Conservation (phyloP, 1,140 invertebrate genomes). For the Bombus ignitus region DNA sequence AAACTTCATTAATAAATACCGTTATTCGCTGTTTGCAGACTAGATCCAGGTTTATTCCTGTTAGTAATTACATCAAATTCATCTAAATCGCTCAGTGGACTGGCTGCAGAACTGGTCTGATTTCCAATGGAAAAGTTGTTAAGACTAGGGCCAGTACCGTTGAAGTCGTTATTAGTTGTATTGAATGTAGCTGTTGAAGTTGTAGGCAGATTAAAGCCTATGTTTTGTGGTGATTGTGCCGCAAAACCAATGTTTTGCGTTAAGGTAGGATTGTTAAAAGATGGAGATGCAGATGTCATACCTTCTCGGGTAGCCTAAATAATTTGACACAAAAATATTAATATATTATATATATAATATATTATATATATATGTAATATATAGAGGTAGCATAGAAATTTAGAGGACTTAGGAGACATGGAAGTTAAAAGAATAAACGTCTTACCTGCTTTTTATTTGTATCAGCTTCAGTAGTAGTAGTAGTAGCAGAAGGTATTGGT, state of each 20-base stretch:
- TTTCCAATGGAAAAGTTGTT: conserved; percentile 73
- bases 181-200: conserved; percentile 69
- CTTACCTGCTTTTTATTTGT: conserved; percentile 62
- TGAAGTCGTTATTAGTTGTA: conserved; percentile 79
- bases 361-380: not conserved
- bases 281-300: conserved; percentile 64
- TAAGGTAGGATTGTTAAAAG: conserved; percentile 71
- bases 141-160: conserved; percentile 73
- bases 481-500: conserved; percentile 68
- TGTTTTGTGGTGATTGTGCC: conserved; percentile 74
- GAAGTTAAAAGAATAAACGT: not conserved
- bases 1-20: conserved; percentile 68
- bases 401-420: too few relatives aligned
- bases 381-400: not conserved
- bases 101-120: conserved; percentile 73
- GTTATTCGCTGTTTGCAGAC: conserved; percentile 79
- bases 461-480: conserved; percentile 65
- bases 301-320: conserved; percentile 54
- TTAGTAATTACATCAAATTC: conserved; percentile 93
- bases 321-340: not conserved
- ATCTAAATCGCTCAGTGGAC: conserved; percentile 89
- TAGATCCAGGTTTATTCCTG: conserved; percentile 82
- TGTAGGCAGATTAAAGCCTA: conserved; percentile 76
- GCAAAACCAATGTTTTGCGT: conserved; percentile 72
- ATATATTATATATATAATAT: not conserved